phyloP scores from a whole-genome alignment of 2,888 invertebrate species.

The Agrochola lychnidis region DNA sequence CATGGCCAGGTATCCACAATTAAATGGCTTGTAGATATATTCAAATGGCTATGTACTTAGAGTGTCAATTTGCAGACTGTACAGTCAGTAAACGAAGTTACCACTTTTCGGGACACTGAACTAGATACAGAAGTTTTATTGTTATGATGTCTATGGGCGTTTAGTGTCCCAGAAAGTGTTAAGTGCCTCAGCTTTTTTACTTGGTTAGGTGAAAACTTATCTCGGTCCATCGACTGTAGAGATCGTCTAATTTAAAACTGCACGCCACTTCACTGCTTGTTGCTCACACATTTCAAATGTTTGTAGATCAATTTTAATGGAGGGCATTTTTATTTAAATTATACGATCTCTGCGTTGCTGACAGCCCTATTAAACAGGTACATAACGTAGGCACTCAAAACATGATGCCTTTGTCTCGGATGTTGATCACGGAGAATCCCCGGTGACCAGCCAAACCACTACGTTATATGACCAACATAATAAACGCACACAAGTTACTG shows the following conservation, averaged over 20 bases:
- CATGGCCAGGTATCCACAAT: too few species aligned
- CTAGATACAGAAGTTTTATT: too few species aligned
- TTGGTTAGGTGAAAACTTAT: background rate
- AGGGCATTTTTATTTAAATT: background rate
- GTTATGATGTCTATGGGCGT: too few species aligned
- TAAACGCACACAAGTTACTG: slow-evolving; percentile 56
- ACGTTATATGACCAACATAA: slow-evolving; percentile 56
- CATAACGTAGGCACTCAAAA: slow-evolving; percentile 22
- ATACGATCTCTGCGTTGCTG: background rate
- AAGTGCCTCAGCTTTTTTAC: background rate
- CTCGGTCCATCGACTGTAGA: background rate
- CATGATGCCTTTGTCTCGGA: slow-evolving; percentile 61
- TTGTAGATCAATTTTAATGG: background rate
- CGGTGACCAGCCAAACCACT: slow-evolving; percentile 67
- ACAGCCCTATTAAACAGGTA: slow-evolving; percentile 48
- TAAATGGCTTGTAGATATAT: too few species aligned
- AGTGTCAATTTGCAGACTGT: background rate
- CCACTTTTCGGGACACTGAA: too few species aligned
- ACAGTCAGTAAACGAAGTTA: background rate
- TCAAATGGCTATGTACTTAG: background rate
- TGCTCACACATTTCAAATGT: background rate
- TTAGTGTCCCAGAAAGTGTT: background rate
- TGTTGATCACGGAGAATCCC: slow-evolving; percentile 69
- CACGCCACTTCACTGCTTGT: too few species aligned
- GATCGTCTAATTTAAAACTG: too few species aligned